Base-by-base conservation (phyloP, 2,797 vertebrate species). In the Macropus fuliginosus region DNA sequence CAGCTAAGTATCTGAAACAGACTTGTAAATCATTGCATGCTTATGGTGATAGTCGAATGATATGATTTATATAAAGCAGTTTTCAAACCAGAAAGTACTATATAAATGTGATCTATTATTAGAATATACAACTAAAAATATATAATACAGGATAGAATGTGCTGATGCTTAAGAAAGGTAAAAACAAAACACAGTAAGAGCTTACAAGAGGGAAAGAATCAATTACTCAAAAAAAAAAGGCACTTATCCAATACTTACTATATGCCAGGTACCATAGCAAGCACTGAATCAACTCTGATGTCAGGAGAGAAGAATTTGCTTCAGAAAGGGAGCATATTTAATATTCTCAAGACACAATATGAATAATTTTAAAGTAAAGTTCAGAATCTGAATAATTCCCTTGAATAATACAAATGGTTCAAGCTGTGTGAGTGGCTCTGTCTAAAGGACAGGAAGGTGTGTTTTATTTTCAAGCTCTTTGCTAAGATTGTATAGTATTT, bases 381-480 rank as follows among this genome's bases (percentile, higher is more conserved):
- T 93, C 94, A 62, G 56, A 87, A 66, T 94, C 56, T 55, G 59
- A 96, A 95, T 96, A 97, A 55, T 57, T 11, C 95, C 93, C 96
- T 54, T 96, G 62, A 94, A 94, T 94, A 92, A 94, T 54, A 59
- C 27, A 56, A 95, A 95, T 96, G 56, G 91, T 52, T 94, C 46
- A 95, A 97, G 91, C 29, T 94, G 92, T 95, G 94, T 16, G 96
- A 96, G 94, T 92, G 24, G 46, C 87, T 94, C 62, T 52, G 91
- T 94, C 93, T 95, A 74, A 95, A 96, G 50, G 94, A 91, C 28
- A 96, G 27, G 90, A 59, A 56, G n/a, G 54, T 93, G 28, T 52
- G 46, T 74, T 96, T 96, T 97, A 97, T 96, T 96, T 97, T 97
- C 94, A 92, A 2, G 34, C 91, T 94, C 57, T 81, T 31, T 95